These are phyloP conservation scores for Piezodorus guildinii DNA, from an alignment of 1,140 invertebrate genomes.

Conservation along the genomic window DNA sequence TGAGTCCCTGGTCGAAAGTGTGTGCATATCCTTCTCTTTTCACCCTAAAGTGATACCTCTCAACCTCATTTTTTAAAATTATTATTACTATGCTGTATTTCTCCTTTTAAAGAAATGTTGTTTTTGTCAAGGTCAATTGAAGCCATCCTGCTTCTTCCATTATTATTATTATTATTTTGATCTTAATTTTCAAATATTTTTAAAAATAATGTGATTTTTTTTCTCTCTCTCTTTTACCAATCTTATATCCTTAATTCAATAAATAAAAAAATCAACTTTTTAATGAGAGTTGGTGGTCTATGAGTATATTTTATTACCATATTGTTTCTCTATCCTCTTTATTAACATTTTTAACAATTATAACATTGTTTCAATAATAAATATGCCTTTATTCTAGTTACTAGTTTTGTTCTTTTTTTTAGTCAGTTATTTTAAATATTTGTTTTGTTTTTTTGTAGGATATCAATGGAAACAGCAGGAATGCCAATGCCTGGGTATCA, in stretches of 20 bases:
- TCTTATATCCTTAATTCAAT: no score
- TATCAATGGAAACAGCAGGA: slow-evolving; percentile 84
- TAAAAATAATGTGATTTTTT: no score
- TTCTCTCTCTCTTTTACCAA: no score
- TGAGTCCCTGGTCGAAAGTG: slow-evolving; percentile 7
- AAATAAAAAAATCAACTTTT: no score
- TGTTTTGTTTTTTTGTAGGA: slow-evolving; percentile 49
- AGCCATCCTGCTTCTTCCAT: background rate
- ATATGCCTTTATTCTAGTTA: no score
- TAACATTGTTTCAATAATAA: no score
- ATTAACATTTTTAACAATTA: no score
- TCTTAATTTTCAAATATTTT: no score
- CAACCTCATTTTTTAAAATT: background rate
- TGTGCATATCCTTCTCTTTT: slow-evolving; percentile 15
- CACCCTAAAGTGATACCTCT: background rate
- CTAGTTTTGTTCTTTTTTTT: no score
- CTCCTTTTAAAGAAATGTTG: no score
- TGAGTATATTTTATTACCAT: background rate
- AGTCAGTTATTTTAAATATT: background rate
- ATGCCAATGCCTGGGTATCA: slow-evolving; percentile 79
- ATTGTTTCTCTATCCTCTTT: background rate
- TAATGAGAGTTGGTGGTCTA: slow-evolving; percentile 12
- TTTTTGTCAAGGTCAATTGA: background rate
- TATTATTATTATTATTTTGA: no score
- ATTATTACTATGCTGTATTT: background rate